These are phyloP conservation scores for Ceratina japonica DNA, from an alignment of 1,140 invertebrate species.

Conservation along the genomic window DNA sequence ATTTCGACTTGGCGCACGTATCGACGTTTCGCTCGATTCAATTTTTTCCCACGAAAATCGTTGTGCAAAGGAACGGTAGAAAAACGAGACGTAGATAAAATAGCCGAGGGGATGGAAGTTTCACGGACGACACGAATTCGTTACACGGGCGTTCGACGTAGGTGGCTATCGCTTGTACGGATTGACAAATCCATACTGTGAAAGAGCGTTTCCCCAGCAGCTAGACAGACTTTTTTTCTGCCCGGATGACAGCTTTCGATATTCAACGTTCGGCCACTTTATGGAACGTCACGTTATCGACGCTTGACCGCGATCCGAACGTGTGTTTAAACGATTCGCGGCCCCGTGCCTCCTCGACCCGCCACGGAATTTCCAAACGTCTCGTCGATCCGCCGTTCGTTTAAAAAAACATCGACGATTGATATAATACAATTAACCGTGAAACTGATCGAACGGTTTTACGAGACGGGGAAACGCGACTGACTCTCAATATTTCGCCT, in stretches of 20 bases:
- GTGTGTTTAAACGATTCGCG: not conserved
- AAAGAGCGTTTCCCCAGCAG: constrained; percentile 4
- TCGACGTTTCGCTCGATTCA: too few relatives aligned
- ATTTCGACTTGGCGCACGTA: too few relatives aligned
- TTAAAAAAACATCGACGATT: too few relatives aligned
- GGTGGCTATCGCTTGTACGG: constrained; percentile 36
- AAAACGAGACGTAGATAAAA: not conserved
- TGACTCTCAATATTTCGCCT: too few relatives aligned
- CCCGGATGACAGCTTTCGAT: constrained; percentile 22
- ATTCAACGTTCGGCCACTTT: constrained; percentile 10
- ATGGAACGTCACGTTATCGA: not conserved
- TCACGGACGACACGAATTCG: not conserved
- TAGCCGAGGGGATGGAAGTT: not conserved
- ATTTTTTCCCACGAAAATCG: too few relatives aligned
- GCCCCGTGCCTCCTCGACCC: too few relatives aligned
- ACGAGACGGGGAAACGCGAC: too few relatives aligned
- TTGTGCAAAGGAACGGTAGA: too few relatives aligned
- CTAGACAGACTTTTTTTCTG: not conserved
- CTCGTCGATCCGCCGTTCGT: not conserved
- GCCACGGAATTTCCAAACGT: not conserved
- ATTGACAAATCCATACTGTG: constrained; percentile 47
- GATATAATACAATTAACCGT: too few relatives aligned
- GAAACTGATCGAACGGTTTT: too few relatives aligned
- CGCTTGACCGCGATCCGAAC: too few relatives aligned
- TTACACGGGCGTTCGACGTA: not conserved